A percentile compares a stretch with the other conserved stretches of the same genome.
Conservation (phyloP, 1,140 invertebrate genomes). For the Brachionus rotundiformis region DNA sequence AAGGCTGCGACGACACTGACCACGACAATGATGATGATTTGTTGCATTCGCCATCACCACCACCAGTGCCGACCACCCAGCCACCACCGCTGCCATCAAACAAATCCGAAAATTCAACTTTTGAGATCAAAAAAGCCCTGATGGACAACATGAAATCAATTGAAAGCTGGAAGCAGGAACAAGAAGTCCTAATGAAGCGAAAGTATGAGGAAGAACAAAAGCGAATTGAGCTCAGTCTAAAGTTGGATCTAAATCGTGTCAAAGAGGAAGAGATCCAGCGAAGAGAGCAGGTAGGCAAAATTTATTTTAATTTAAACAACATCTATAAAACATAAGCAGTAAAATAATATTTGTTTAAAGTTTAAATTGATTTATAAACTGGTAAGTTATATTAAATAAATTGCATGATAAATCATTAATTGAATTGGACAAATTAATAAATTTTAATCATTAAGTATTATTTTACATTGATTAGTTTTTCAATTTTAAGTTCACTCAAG, state of each 20-base stretch:
- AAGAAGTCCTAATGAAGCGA: slow-evolving; percentile 38
- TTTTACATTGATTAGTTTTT: no score
- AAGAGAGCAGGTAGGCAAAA: slow-evolving; percentile 35
- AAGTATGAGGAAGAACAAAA: slow-evolving; percentile 51
- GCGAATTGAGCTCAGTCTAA: slow-evolving; percentile 3
- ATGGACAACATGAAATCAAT: slow-evolving; percentile 47
- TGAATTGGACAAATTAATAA: not conserved
- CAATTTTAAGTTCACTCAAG: no score
- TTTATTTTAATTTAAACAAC: not conserved
- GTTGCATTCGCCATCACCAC: slow-evolving; percentile 17
- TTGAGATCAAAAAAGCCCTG: slow-evolving; percentile 14
- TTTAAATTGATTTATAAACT: slow-evolving; percentile 31
- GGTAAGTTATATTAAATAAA: slow-evolving; percentile 11
- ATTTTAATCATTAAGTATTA: not conserved
- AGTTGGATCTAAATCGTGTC: slow-evolving; percentile 13
- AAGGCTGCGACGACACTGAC: slow-evolving; percentile 35
- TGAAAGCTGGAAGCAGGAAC: slow-evolving; percentile 44
- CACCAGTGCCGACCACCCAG: slow-evolving; percentile 34
- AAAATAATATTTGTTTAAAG: not conserved
- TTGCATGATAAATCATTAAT: not conserved
- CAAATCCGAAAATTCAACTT: not conserved
- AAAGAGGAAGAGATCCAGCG: slow-evolving; percentile 49
- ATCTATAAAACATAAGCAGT: no score
- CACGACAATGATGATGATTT: slow-evolving; percentile 46
- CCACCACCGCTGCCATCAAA: slow-evolving; percentile 43